Percentiles rank a stretch among this genome's conserved stretches.
phyloP scores from a whole-genome alignment of 2,113 vertebrate genomes.

The Syngnathus floridae region DNA sequence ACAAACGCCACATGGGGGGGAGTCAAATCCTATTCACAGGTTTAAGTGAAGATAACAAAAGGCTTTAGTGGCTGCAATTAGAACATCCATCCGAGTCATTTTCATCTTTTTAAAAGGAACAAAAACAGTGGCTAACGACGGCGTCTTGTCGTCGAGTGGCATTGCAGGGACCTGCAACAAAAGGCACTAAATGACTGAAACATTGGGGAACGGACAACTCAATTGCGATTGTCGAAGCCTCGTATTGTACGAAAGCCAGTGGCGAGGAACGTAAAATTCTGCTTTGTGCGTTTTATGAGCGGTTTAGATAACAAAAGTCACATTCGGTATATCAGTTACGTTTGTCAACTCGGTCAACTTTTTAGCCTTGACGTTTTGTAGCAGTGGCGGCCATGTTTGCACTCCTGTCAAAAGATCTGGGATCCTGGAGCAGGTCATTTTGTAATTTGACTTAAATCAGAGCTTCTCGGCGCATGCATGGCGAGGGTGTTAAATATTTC shows the following conservation, averaged over 20 bases:
- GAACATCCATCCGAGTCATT: constrained; percentile 7
- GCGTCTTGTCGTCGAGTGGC: constrained; percentile 15
- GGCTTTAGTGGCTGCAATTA: constrained; percentile 1
- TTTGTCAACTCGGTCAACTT: constrained; percentile 4
- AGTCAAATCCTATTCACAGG: constrained; percentile 4
- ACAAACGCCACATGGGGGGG: not conserved
- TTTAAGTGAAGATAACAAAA: constrained; percentile 9
- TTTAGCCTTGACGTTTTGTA: not conserved
- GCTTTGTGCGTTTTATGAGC: no score
- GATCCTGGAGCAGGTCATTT: not conserved
- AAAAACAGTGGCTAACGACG: not conserved
- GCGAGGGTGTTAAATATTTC: constrained; percentile 58
- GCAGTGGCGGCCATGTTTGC: constrained; percentile 17
- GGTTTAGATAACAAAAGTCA: no score
- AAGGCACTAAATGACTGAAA: constrained; percentile 3
- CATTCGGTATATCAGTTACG: no score
- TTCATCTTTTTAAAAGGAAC: not conserved
- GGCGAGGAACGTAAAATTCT: not conserved
- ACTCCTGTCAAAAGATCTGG: constrained; percentile 14
- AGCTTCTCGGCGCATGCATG: constrained; percentile 35
- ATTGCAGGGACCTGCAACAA: not conserved
- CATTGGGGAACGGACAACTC: not conserved
- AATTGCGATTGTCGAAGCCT: constrained; percentile 1
- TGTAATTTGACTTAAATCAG: constrained; percentile 24
- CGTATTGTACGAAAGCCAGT: not conserved